Conservation (phyloP, 30 jellyfish, hydroid and myxozoan genomes). For the Catostylus mosaicus region DNA sequence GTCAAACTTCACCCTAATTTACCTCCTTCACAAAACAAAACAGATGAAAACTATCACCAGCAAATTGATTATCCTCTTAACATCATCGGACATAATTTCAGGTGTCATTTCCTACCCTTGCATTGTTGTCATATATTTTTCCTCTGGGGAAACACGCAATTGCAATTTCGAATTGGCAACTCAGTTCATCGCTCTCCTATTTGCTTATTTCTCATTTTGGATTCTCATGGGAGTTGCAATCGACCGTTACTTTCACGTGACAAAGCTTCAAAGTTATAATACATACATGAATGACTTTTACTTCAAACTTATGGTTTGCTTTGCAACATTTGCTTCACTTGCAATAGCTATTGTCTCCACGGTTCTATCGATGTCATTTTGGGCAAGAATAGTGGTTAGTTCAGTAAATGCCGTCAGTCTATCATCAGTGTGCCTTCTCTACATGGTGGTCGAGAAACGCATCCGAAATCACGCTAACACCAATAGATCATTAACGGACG, state of each 20-base stretch:
- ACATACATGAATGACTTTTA: conserved; percentile 22
- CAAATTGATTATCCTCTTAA: conserved; percentile 41
- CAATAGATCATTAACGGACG: background rate
- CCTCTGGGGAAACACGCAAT: background rate
- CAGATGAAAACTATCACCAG: conserved; percentile 33
- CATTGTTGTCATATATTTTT: conserved; percentile 15
- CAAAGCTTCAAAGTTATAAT: conserved; percentile 41
- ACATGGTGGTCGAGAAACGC: conserved; percentile 20
- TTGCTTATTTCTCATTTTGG: conserved; percentile 46
- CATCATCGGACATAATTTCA: conserved; percentile 32
- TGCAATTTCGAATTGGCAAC: conserved; percentile 41
- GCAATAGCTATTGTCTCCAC: conserved; percentile 33
- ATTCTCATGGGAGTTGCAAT: conserved; percentile 59
- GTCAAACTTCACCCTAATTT: conserved; percentile 14
- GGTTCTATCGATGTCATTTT: conserved; percentile 37
- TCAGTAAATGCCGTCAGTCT: conserved; percentile 14
- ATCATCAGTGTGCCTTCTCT: conserved; percentile 17
- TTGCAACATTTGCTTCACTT: background rate
- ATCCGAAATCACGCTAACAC: conserved; percentile 15
- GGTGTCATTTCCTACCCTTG: conserved; percentile 47
- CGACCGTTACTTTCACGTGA: conserved; percentile 55
- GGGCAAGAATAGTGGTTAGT: conserved; percentile 15
- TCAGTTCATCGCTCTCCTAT: conserved; percentile 33
- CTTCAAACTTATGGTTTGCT: conserved; percentile 14
- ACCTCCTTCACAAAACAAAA: conserved; percentile 29